Evolutionary conservation across 2,113 vertebrate genomes (phyloP), one percentile per base, ranked within the genome.

Genomic region (Erpornis zantholeuca): DNA sequence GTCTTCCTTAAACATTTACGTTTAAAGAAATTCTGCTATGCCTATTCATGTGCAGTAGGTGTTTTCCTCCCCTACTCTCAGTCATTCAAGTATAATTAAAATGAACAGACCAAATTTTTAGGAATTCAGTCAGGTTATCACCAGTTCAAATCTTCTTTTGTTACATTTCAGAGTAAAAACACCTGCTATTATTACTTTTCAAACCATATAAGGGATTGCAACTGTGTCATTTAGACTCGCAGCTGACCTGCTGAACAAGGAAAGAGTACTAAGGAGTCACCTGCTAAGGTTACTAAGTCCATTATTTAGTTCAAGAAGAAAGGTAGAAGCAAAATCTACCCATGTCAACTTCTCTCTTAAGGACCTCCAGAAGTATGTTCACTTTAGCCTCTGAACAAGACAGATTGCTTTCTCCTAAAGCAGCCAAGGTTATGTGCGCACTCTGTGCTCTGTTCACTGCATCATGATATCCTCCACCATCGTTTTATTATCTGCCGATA

Each of bases 381-480:
- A 38, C 23, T 70, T 79, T 21, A 72, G 12, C 7, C 12, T 35
- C 36, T 29, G 6, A 77, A 33, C 35, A n/a, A 80, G 29, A 69
- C 10, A 24, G 27, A 44, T 23, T 69, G 33, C 19, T 44, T 52
- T 70, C 20, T 81, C 36, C n/a, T 38, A 73, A 57, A 73, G 23
- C 15, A 53, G 27, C 18, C 4, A 14, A 47, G 4, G 17, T 13
- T 47, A 54, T 14, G 27, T 0, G 0, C 33, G 35, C 17, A 47
- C 6, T 64, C 24, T 45, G 13, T 53, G 31, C 44, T 82, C 70
- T 27, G 7, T 27, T 78, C 6, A 20, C 31, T 53, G 18, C 45
- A 59, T 8, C 27, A 21, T 5, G 4, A 38, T 14, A 87, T 11
- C 7, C 18, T 60, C 36, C 17, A 76, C 60, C 63, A 83, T 33